Conservation (phyloP, 2,797 vertebrate genomes). For the Pogonophryne albipinna region DNA sequence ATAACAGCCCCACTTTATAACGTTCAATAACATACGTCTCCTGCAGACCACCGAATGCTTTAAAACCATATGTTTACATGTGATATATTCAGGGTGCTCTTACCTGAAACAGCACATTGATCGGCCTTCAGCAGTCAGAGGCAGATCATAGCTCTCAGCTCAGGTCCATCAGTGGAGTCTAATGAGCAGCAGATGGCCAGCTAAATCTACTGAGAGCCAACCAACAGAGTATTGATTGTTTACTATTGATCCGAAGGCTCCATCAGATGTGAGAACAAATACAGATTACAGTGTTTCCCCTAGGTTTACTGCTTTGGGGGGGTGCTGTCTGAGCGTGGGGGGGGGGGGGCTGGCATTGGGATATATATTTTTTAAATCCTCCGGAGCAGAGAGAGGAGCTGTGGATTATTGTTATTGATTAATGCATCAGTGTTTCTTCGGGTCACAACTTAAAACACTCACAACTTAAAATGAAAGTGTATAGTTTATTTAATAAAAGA, state of each 20-base stretch:
- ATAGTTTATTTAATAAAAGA: no score
- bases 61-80: background rate
- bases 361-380: no score
- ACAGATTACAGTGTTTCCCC: background rate
- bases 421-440: no score
- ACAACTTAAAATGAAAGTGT: no score
- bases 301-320: no score
- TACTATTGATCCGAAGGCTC: constrained; percentile 1
- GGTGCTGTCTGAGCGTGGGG: no score
- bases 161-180: background rate
- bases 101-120: background rate
- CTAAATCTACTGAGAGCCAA: constrained; percentile 1
- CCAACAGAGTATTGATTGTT: constrained; percentile 24
- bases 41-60: background rate
- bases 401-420: no score
- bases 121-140: constrained; percentile 21
- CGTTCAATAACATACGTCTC: background rate
- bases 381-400: no score
- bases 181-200: constrained; percentile 20
- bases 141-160: constrained; percentile 17
- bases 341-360: no score
- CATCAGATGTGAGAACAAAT: constrained; percentile 18
- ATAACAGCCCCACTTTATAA: background rate
- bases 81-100: background rate
- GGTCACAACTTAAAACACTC: no score